Percentiles rank a stretch among this genome's conserved stretches.
Evolutionary conservation across 2,113 vertebrate species (phyloP).

Genomic region (Paedocypris sp.): DNA sequence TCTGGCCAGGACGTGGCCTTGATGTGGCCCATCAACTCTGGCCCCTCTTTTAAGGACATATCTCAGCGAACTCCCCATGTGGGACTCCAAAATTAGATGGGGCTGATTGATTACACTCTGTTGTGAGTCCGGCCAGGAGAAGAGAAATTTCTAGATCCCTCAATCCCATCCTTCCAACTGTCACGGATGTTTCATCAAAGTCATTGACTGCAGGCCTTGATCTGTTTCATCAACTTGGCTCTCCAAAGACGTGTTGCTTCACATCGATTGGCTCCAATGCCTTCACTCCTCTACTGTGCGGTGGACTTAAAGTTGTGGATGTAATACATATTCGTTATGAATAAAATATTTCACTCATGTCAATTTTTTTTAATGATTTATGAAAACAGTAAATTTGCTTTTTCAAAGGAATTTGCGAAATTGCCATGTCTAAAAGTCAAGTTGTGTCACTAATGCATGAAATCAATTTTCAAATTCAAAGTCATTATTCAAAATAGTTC

Average conservation of each 20-base stretch:
- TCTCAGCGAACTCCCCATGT: slow-evolving; percentile 16
- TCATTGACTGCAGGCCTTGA: slow-evolving; percentile 22
- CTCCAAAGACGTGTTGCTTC: slow-evolving; percentile 39
- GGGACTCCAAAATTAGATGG: slow-evolving; percentile 34
- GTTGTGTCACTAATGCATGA: too few species aligned
- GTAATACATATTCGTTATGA: too few species aligned
- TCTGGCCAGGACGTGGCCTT: slow-evolving; percentile 29
- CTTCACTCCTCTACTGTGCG: slow-evolving; percentile 4
- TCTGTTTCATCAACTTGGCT: slow-evolving; percentile 39
- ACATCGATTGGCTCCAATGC: slow-evolving; percentile 43
- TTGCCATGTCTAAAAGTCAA: too few species aligned
- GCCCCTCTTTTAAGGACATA: slow-evolving; percentile 24
- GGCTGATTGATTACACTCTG: slow-evolving; percentile 36
- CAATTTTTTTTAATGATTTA: too few species aligned
- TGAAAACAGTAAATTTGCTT: too few species aligned
- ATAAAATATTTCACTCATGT: too few species aligned
- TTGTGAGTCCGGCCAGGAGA: slow-evolving; percentile 36
- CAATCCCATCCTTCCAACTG: slow-evolving; percentile 40
- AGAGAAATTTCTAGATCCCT: slow-evolving; percentile 44
- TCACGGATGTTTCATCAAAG: slow-evolving; percentile 54
- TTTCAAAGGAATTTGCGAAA: too few species aligned
- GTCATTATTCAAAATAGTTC: too few species aligned
- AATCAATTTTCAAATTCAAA: too few species aligned
- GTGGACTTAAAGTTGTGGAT: neutral
- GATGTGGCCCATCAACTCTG: slow-evolving; percentile 35